Conservation (phyloP, 2,113 vertebrate species). For the Merops nubicus region DNA sequence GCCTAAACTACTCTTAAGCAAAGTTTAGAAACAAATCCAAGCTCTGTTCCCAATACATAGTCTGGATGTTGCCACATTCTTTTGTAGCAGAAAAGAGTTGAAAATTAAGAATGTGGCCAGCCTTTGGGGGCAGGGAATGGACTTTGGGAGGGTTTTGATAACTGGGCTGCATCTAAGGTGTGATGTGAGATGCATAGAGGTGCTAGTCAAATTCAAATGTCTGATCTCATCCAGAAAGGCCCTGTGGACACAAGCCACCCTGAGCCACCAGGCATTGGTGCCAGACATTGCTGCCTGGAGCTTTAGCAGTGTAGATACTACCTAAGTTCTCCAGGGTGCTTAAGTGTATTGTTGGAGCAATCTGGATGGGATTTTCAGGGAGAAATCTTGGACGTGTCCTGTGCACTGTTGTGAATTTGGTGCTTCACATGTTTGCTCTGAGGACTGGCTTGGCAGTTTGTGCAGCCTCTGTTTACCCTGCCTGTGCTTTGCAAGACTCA, state of each 20-base stretch:
- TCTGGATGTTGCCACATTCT: neutral
- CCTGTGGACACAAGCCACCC: neutral
- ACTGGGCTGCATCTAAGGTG: neutral
- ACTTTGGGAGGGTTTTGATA: neutral
- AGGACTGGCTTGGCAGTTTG: neutral
- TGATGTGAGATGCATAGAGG: neutral
- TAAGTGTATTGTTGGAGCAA: accelerated
- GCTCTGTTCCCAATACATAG: neutral
- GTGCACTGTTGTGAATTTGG: neutral
- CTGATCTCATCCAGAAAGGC: neutral
- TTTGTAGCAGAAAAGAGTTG: neutral
- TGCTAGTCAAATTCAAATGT: accelerated
- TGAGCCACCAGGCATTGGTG: neutral
- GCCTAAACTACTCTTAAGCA: neutral
- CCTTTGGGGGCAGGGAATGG: neutral
- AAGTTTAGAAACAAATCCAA: neutral
- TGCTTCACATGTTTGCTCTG: neutral
- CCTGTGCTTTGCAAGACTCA: neutral
- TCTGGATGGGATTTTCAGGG: neutral
- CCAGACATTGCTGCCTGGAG: neutral
- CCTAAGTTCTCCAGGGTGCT: neutral
- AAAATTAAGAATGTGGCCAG: neutral
- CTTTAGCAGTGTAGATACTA: neutral
- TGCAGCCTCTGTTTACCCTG: neutral
- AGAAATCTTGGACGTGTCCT: neutral